A percentile compares a stretch with the other conserved stretches of the same genome.
These are phyloP conservation scores for Coleophora deauratella DNA, from an alignment of 2,888 invertebrate genomes.

Conservation along the genomic window DNA sequence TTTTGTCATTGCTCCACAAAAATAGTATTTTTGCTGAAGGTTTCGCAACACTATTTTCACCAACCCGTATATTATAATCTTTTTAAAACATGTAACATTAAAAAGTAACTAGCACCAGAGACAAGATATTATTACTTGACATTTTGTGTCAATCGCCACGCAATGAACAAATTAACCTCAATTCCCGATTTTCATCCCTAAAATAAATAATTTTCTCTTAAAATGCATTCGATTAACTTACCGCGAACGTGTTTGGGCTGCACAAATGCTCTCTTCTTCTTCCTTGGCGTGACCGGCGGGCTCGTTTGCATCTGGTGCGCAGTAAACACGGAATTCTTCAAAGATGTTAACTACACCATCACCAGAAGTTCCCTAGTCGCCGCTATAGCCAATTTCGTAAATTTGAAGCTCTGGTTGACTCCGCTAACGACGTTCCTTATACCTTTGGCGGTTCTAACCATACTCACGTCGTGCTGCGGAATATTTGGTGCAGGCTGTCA, in stretches of 20 bases:
- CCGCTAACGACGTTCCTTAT: conserved; percentile 48
- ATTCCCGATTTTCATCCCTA: too few relatives aligned
- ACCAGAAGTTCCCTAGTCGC: conserved; percentile 44
- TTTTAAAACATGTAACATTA: too few relatives aligned
- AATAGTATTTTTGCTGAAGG: too few relatives aligned
- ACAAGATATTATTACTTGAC: not conserved
- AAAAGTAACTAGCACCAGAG: too few relatives aligned
- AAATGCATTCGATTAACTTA: conserved; percentile 53
- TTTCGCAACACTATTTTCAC: too few relatives aligned
- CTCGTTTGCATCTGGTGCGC: conserved; percentile 54
- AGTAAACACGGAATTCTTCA: conserved; percentile 51
- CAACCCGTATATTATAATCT: too few relatives aligned
- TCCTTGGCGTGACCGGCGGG: conserved; percentile 34
- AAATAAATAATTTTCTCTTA: not conserved
- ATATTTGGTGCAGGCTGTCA: conserved; percentile 55
- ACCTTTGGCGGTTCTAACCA: conserved; percentile 35
- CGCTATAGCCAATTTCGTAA: conserved; percentile 44
- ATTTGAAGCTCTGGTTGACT: conserved; percentile 45
- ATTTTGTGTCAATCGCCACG: too few relatives aligned
- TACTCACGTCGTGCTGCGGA: conserved; percentile 58
- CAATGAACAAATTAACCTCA: too few relatives aligned
- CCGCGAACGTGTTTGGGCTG: conserved; percentile 61
- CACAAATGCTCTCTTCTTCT: conserved; percentile 49
- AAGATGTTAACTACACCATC: conserved; percentile 53
- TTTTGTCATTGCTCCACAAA: too few relatives aligned